Evolutionary conservation across 2,113 vertebrate species (phyloP).

Genomic region (Psephotus haematonotus): DNA sequence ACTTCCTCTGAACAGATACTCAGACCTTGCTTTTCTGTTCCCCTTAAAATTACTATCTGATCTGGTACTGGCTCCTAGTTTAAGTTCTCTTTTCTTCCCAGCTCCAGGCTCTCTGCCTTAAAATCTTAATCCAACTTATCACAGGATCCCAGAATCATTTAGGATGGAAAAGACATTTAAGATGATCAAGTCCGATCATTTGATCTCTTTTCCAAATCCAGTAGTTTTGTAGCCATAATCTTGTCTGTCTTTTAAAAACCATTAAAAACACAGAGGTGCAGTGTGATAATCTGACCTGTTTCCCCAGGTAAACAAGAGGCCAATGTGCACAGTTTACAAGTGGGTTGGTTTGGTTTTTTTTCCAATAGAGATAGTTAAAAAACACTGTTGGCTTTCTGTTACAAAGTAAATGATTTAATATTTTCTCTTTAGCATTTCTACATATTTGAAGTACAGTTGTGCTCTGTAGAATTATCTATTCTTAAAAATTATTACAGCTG

Average conservation of each 20-base stretch:
- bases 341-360: not conserved
- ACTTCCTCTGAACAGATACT: not conserved
- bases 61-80: not conserved
- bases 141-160: not conserved
- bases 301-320: not conserved
- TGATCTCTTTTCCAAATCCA: not conserved
- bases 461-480: not conserved
- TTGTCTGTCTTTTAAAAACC: not conserved
- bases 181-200: fast-evolving
- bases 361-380: not conserved
- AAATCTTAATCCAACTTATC: not conserved
- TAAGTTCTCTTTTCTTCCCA: not conserved
- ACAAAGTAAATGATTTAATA: not conserved
- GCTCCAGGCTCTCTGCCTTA: not conserved
- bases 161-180: not conserved
- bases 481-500: not conserved
- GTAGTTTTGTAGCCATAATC: not conserved
- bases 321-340: not conserved
- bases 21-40: not conserved
- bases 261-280: not conserved
- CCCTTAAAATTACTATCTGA: not conserved
- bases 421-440: not conserved
- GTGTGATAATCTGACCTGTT: not conserved
- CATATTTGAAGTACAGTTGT: not conserved
- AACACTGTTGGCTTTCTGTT: not conserved